Conservation (phyloP, 1,140 invertebrate species). For the Mylabris phalerata region DNA sequence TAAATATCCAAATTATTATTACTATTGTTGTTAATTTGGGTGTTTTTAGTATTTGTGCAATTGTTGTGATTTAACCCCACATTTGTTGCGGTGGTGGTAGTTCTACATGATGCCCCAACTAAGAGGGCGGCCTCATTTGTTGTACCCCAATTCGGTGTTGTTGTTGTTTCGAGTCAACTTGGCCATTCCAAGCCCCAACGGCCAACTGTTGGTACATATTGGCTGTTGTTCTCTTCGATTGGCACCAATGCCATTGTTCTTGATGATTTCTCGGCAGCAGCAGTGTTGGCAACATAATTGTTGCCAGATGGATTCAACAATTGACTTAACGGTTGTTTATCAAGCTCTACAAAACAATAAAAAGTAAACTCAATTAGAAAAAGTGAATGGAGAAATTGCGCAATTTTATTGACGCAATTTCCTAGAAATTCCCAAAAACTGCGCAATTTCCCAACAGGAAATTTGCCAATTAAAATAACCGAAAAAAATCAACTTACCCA, state of each 20-base stretch:
- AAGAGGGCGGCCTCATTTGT: constrained; percentile 39
- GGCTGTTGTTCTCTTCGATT: constrained; percentile 43
- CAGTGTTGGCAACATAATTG: constrained; percentile 33
- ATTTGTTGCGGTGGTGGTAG: too few relatives aligned
- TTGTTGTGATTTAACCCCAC: too few relatives aligned
- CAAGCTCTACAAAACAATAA: too few relatives aligned
- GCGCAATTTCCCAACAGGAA: too few relatives aligned
- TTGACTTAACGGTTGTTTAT: too few relatives aligned
- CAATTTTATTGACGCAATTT: too few relatives aligned
- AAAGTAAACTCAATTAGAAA: too few relatives aligned
- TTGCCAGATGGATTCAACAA: too few relatives aligned
- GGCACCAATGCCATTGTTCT: constrained; percentile 44
- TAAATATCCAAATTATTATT: constrained; percentile 18
- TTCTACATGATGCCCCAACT: constrained; percentile 22
- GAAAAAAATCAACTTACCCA: too few relatives aligned
- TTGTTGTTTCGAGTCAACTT: constrained; percentile 78
- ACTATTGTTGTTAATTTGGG: constrained; percentile 2
- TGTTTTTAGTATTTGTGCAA: neutral
- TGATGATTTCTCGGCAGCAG: constrained; percentile 45
- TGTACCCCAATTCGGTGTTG: constrained; percentile 43
- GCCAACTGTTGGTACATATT: constrained; percentile 66
- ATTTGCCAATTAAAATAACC: too few relatives aligned
- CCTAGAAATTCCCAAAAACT: too few relatives aligned
- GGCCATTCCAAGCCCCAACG: constrained; percentile 85
- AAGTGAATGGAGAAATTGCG: too few relatives aligned